Evolutionary conservation across 2,113 vertebrate genomes (phyloP).

Genomic region (Tor tambroides): DNA sequence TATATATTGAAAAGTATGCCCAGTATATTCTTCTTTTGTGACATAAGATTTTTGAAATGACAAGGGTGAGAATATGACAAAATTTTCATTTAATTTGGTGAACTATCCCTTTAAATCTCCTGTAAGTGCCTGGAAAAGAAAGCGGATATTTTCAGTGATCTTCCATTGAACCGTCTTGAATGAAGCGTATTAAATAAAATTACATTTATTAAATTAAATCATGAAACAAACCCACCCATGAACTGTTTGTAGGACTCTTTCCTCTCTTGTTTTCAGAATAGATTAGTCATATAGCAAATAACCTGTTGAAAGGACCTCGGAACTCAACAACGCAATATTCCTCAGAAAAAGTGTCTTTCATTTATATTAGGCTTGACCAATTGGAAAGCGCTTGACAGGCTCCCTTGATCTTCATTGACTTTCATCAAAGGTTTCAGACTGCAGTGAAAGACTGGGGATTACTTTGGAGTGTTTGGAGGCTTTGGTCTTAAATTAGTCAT

Average conservation of each 20-base stretch:
- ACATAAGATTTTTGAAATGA: too few species aligned
- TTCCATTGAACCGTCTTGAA: background rate
- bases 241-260: background rate
- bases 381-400: constrained; percentile 77
- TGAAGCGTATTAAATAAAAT: background rate
- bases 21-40: too few species aligned
- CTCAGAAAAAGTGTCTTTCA: constrained; percentile 72
- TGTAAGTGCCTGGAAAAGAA: background rate
- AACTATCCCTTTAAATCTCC: background rate
- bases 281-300: constrained; percentile 55
- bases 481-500: constrained; percentile 78
- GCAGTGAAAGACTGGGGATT: constrained; percentile 75
- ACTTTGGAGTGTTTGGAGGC: constrained; percentile 74
- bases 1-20: too few species aligned
- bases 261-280: constrained; percentile 34
- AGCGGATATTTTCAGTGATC: background rate
- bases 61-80: too few species aligned
- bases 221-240: too few species aligned
- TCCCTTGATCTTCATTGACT: constrained; percentile 79
- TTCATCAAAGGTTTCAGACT: constrained; percentile 77
- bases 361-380: constrained; percentile 76
- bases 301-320: constrained; percentile 64
- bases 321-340: constrained; percentile 62
- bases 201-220: background rate
- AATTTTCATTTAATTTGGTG: too few species aligned